These are phyloP conservation scores for Meghimatium bilineatum DNA, from an alignment of 2,888 invertebrate genomes.

Conservation along the genomic window DNA sequence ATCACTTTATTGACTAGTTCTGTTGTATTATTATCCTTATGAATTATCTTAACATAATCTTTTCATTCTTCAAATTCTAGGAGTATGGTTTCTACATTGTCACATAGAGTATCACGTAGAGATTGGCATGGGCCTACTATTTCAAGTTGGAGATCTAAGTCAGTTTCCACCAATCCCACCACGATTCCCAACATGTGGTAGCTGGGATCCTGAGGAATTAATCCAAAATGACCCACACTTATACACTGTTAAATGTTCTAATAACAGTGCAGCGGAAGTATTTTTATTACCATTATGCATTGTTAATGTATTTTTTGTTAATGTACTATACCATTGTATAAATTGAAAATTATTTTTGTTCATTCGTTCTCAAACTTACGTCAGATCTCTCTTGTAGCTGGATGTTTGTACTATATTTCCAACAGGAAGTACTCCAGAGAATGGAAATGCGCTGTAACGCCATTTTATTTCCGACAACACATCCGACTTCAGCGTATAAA, in stretches of 20 bases:
- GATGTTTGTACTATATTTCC: too few species aligned
- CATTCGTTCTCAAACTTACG: too few species aligned
- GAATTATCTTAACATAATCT: not conserved
- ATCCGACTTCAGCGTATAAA: too few species aligned
- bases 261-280: not conserved
- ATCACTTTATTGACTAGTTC: too few species aligned
- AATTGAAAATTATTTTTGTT: too few species aligned
- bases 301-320: not conserved
- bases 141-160: constrained; percentile 88
- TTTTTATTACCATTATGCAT: not conserved
- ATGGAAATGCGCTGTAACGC: too few species aligned
- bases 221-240: not conserved
- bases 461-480: too few species aligned
- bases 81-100: constrained; percentile 94
- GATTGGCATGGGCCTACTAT: constrained; percentile 90
- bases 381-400: too few species aligned
- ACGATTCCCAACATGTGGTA: constrained; percentile 87
- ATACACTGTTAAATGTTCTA: not conserved
- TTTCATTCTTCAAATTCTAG: constrained; percentile 77
- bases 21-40: too few species aligned
- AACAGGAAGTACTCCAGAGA: too few species aligned
- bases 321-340: not conserved
- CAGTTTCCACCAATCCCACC: constrained; percentile 86
- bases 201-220: constrained; percentile 74
- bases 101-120: constrained; percentile 94